phyloP scores from a whole-genome alignment of 2,113 vertebrate genomes.

The Nothobranchius furzeri region DNA sequence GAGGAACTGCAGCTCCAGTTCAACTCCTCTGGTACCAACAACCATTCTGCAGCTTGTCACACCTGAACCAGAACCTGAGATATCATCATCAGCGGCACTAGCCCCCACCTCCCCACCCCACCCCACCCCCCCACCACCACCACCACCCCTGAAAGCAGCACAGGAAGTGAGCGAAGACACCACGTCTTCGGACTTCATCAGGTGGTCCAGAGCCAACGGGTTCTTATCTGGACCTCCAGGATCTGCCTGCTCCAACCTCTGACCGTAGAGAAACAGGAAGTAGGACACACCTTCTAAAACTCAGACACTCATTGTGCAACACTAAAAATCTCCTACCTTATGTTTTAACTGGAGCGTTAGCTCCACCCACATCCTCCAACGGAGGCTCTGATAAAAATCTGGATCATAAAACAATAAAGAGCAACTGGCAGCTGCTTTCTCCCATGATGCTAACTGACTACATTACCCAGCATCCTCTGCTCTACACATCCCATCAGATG shows the following conservation, averaged over 20 bases:
- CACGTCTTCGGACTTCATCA: too few relatives aligned
- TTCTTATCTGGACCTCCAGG: not conserved
- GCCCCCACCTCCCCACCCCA: too few relatives aligned
- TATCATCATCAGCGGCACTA: too few relatives aligned
- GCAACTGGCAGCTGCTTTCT: too few relatives aligned
- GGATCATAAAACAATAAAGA: too few relatives aligned
- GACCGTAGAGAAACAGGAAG: constrained; percentile 41
- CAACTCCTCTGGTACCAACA: too few relatives aligned
- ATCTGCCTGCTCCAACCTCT: not conserved
- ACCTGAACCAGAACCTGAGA: not conserved
- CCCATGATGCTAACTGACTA: not conserved
- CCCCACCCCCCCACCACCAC: too few relatives aligned
- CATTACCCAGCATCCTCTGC: not conserved
- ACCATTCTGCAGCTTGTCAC: not conserved
- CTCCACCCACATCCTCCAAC: too few relatives aligned
- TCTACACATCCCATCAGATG: not conserved
- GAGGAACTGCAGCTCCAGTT: too few relatives aligned
- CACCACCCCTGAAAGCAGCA: constrained; percentile 1
- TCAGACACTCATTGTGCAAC: not conserved
- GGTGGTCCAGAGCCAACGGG: not conserved
- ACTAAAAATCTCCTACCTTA: too few relatives aligned
- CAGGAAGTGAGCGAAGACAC: not conserved
- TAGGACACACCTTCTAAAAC: constrained; percentile 15
- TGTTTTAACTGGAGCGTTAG: too few relatives aligned
- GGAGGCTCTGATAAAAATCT: too few relatives aligned